Conservation (phyloP, 2,888 invertebrate species). For the Drosophila rubida region DNA sequence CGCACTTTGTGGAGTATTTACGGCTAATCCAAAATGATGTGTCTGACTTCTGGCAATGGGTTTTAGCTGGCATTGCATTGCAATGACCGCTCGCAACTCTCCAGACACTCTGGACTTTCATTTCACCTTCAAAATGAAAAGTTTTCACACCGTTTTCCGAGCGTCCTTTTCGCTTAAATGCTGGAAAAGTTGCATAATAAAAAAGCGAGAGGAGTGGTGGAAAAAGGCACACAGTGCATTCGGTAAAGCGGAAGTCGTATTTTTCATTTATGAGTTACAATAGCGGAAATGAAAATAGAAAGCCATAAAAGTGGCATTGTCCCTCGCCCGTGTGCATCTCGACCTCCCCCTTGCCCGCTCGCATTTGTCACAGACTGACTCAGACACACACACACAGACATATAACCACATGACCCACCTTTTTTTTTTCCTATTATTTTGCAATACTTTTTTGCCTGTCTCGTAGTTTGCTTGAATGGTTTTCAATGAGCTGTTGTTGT, state of each 20-base stretch:
- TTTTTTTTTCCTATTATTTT: conserved; percentile 23
- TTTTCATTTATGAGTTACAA: conserved; percentile 71
- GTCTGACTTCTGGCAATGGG: conserved; percentile 61
- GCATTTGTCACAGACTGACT: conserved; percentile 39
- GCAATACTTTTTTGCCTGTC: conserved; percentile 20
- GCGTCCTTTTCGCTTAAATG: conserved; percentile 28
- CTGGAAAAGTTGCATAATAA: conserved; percentile 4
- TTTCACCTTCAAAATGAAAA: conserved; percentile 68
- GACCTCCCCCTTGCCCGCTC: not conserved
- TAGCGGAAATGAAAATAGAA: conserved; percentile 78
- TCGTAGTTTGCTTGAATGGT: conserved; percentile 49
- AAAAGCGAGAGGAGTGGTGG: not conserved
- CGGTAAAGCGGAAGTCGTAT: conserved; percentile 62
- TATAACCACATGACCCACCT: conserved; percentile 10
- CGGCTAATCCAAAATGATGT: conserved; percentile 75
- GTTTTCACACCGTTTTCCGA: conserved; percentile 41
- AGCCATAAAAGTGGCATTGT: conserved; percentile 64
- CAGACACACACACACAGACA: conserved; percentile 23
- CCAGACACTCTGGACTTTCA: conserved; percentile 50
- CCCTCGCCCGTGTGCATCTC: not conserved
- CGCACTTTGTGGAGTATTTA: conserved; percentile 60
- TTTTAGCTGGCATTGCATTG: conserved; percentile 47
- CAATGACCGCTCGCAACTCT: conserved; percentile 58
- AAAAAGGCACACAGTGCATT: not conserved
- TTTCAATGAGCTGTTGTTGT: conserved; percentile 51